These are phyloP conservation scores for Lates japonicus DNA, from an alignment of 2,797 vertebrate genomes.

Conservation along the genomic window DNA sequence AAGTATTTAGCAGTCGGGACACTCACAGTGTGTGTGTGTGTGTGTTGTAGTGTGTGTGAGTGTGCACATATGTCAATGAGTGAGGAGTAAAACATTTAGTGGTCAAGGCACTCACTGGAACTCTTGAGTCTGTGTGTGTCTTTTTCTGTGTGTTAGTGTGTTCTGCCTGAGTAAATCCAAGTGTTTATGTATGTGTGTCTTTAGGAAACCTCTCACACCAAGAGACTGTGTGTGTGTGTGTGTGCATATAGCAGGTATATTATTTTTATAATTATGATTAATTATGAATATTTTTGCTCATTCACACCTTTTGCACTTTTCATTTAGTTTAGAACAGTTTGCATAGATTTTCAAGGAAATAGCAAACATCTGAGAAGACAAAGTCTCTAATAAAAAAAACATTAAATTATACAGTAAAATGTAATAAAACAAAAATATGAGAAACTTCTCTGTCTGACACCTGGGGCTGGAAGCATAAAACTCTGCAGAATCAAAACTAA, in stretches of 20 bases:
- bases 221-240: background rate
- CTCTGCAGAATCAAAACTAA: too few species aligned
- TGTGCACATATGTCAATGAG: slow-evolving; percentile 39
- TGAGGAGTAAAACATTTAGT: slow-evolving; percentile 74
- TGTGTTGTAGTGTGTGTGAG: slow-evolving; percentile 31
- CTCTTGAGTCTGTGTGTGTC: slow-evolving; percentile 23
- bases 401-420: background rate
- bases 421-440: background rate
- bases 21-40: slow-evolving; percentile 51
- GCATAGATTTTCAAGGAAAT: background rate
- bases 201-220: background rate
- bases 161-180: slow-evolving; percentile 9
- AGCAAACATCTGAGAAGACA: background rate
- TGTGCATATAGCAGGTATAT: background rate
- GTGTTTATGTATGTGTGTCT: slow-evolving; percentile 21
- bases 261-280: background rate
- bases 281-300: background rate
- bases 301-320: background rate
- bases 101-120: slow-evolving; percentile 56
- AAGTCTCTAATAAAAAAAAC: background rate
- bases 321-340: background rate
- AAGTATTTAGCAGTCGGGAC: slow-evolving; percentile 77
- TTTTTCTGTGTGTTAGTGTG: slow-evolving; percentile 6
- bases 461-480: too few species aligned
- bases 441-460: too few species aligned